Conservation (phyloP, 2,888 invertebrate species). For the Tipula helvola region DNA sequence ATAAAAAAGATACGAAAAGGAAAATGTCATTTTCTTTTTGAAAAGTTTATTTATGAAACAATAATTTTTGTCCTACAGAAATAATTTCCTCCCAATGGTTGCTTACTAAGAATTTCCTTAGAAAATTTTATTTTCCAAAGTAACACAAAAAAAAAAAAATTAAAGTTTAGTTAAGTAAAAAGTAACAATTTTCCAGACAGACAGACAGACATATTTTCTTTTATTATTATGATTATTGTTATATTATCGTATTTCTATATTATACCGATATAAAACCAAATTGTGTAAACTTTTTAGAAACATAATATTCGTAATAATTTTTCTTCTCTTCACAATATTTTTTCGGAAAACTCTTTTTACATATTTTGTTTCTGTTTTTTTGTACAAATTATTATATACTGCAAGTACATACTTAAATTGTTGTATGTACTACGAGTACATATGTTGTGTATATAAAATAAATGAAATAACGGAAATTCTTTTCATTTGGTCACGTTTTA, state of each 20-base stretch:
- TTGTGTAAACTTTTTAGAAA: background rate
- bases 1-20: background rate
- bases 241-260: background rate
- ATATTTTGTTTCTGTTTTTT: background rate
- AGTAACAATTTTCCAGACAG: background rate
- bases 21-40: background rate
- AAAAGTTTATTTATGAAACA: background rate
- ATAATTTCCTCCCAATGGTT: background rate
- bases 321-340: background rate
- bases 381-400: background rate
- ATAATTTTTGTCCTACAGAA: background rate
- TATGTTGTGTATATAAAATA: background rate
- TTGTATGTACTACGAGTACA: background rate
- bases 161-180: background rate
- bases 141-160: background rate
- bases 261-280: background rate
- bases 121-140: background rate
- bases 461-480: background rate
- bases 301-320: background rate
- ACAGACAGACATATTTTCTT: background rate
- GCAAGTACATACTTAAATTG: background rate
- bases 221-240: background rate
- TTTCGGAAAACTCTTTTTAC: background rate
- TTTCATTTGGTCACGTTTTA: background rate
- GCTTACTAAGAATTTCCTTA: background rate